phyloP scores from a whole-genome alignment of 2,113 vertebrate species.

The Todiramphus saurophagus region DNA sequence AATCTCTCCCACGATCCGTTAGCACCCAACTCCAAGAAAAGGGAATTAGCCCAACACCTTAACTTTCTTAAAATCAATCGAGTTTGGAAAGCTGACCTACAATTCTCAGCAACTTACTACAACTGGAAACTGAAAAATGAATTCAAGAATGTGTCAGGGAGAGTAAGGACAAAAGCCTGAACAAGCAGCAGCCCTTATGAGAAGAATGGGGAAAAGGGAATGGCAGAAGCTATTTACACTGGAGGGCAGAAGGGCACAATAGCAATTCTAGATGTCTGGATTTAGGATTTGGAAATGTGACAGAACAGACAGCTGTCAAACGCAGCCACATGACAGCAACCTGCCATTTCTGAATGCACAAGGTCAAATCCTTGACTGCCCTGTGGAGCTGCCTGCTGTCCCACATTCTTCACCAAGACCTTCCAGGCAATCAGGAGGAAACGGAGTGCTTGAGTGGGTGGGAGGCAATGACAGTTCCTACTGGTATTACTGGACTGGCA shows the following conservation, averaged over 20 bases:
- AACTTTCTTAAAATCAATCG: not conserved
- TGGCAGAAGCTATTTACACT: not conserved
- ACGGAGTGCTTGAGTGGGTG: no score
- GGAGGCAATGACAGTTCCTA: not conserved
- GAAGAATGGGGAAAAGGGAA: not conserved
- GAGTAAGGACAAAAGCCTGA: not conserved
- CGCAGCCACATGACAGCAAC: not conserved
- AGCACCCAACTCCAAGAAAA: not conserved
- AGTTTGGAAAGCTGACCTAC: not conserved
- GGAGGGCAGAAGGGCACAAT: not conserved
- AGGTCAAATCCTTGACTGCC: not conserved
- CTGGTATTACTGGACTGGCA: not conserved
- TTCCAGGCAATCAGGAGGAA: not conserved
- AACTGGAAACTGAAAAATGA: not conserved
- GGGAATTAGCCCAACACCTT: not conserved
- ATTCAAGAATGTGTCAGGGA: not conserved
- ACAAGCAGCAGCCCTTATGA: not conserved
- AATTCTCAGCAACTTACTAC: not conserved
- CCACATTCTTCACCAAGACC: not conserved
- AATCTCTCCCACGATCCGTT: not conserved
- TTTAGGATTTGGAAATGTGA: not conserved
- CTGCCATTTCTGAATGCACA: not conserved
- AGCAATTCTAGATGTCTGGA: not conserved
- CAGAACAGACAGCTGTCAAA: not conserved
- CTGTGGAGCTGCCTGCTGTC: not conserved